Conservation (phyloP, 2,113 vertebrate genomes). For the Sakesphorus luctuosus region DNA sequence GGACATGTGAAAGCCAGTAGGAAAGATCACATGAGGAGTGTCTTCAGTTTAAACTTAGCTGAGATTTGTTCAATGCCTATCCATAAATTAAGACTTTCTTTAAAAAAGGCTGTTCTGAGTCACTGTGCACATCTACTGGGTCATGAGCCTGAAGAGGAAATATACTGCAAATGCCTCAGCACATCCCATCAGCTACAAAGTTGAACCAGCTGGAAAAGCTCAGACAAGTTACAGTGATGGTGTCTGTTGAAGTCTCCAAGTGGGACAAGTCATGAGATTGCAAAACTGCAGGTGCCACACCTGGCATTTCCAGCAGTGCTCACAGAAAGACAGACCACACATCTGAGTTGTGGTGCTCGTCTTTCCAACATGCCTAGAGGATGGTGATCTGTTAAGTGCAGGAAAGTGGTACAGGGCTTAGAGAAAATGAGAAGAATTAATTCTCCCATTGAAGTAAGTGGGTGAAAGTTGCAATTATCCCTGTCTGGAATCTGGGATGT, state of each 20-base stretch:
- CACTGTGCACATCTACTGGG: background rate
- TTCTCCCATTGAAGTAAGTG: background rate
- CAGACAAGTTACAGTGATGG: background rate
- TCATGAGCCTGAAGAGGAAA: background rate
- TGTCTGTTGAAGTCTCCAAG: background rate
- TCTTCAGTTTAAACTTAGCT: background rate
- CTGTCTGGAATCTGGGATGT: conserved; percentile 27
- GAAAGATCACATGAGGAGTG: background rate
- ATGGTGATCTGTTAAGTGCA: background rate
- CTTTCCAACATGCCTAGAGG: background rate
- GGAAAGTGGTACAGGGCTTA: background rate
- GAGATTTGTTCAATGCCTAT: background rate
- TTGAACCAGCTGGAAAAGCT: background rate
- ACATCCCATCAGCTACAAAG: background rate
- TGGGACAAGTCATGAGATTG: background rate
- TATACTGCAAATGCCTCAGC: background rate
- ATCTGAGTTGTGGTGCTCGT: background rate
- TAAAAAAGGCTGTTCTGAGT: conserved; percentile 10
- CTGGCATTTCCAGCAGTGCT: background rate
- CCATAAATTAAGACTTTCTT: background rate
- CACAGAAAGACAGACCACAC: background rate
- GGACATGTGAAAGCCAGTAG: background rate
- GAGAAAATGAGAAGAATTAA: background rate
- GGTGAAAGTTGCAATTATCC: background rate
- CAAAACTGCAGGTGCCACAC: background rate